Base-by-base conservation (phyloP, 2,888 invertebrate species). In the Arctia plantaginis region DNA sequence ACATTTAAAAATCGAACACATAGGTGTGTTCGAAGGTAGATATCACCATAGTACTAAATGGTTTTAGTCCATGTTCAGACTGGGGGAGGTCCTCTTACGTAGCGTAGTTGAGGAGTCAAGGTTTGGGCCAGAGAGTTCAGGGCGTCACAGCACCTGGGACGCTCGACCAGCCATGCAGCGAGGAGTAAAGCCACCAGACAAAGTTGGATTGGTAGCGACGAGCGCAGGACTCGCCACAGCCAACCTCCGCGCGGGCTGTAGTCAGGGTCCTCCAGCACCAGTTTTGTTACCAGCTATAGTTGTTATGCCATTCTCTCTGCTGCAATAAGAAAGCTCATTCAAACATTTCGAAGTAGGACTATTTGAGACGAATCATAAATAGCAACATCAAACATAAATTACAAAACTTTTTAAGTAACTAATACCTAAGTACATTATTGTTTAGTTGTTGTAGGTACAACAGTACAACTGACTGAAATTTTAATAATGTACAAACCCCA, bases 51-150 rank as follows among this genome's bases (percentile, higher is more conserved):
- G 80, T 71, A 69, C 47, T 64, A n/a, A 33, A 71, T 23, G 30
- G 62, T 20, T 44, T 70, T 62, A n/a, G 72, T 71, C 69, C 27
- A 76, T 71, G 79, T 90, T 97, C 96, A 98, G 83, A 98, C 97
- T 15, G 98, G 98, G 33, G 98, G 98, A 20, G 98, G 98, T 79
- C 98, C 98, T 77, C 97, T 96, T n/a, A 98, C 97, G 91, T 98
- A 98, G 84, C 97, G 97, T 74, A 98, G 95, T 87, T 98, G 98
- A 10, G 98, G 98, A n/a, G 97, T 97, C 64, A 98, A 93, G 0
- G 97, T 97, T 86, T 98, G 96, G 71, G 97, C 97, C 80, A 98
- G 96, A 73, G 97, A 97, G 94, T 98, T 98, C 86, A 98, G 96
- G 73, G 97, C 96, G 89, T 98, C 98, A 92, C 98, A 98, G 92